These are phyloP conservation scores for Lucilia cuprina DNA, from an alignment of 1,140 invertebrate genomes.

Conservation along the genomic window DNA sequence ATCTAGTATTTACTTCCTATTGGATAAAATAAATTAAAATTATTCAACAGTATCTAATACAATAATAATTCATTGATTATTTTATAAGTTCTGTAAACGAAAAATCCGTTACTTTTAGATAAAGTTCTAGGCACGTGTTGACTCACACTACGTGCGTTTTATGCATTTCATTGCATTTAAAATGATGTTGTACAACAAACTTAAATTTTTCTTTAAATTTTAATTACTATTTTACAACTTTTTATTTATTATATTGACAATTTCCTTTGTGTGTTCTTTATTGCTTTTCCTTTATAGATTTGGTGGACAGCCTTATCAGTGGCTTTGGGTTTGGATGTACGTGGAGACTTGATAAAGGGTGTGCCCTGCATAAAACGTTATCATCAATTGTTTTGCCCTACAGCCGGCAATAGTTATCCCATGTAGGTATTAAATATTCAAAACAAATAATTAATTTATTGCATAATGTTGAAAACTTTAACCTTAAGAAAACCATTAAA, in stretches of 20 bases:
- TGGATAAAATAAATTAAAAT: too few relatives aligned
- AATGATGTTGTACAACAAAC: background rate
- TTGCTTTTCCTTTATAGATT: constrained; percentile 70
- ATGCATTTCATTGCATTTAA: background rate
- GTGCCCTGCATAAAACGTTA: constrained; percentile 87
- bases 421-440: constrained; percentile 72
- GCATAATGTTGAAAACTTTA: background rate
- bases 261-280: background rate
- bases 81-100: background rate
- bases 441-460: background rate
- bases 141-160: background rate
- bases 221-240: constrained; percentile 10
- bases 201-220: constrained; percentile 4
- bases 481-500: background rate
- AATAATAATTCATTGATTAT: background rate
- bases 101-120: background rate
- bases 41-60: too few relatives aligned
- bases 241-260: background rate
- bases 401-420: constrained; percentile 87
- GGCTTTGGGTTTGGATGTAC: constrained; percentile 82
- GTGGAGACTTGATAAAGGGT: constrained; percentile 83
- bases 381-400: constrained; percentile 89
- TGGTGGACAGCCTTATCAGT: constrained; percentile 87
- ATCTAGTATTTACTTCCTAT: too few relatives aligned
- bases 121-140: background rate